These are phyloP conservation scores for Carassius gibelio DNA, from an alignment of 2,113 vertebrate species.

Conservation along the genomic window DNA sequence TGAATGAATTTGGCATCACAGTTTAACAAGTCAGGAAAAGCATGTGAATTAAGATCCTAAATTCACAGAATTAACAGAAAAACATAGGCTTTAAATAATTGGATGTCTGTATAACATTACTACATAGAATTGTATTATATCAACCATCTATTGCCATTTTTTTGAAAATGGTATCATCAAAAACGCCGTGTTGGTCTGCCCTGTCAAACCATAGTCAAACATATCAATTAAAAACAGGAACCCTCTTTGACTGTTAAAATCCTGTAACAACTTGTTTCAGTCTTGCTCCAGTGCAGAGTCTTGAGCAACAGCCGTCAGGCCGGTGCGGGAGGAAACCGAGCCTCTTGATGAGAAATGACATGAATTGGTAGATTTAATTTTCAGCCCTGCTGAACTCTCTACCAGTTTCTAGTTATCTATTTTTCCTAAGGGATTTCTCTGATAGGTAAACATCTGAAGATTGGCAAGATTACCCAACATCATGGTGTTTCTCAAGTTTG, in stretches of 20 bases:
- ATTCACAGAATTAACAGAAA: background rate
- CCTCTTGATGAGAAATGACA: conserved; percentile 29
- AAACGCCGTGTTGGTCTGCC: background rate
- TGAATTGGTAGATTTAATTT: conserved; percentile 32
- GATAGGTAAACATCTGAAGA: conserved; percentile 39
- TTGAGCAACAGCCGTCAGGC: conserved; percentile 45
- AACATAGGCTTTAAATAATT: background rate
- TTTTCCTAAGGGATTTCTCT: background rate
- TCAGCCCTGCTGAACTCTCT: conserved; percentile 32
- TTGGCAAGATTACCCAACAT: background rate
- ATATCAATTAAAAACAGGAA: conserved; percentile 59
- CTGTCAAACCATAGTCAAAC: conserved; percentile 35
- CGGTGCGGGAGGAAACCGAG: conserved; percentile 40
- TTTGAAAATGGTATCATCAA: background rate
- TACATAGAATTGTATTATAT: background rate
- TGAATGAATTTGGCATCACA: conserved; percentile 60
- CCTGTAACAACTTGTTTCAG: conserved; percentile 57
- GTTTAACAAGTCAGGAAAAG: conserved; percentile 44
- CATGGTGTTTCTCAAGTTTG: no score
- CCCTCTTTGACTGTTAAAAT: conserved; percentile 59
- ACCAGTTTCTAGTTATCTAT: background rate
- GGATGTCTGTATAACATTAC: background rate
- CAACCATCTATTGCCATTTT: background rate
- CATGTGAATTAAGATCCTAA: background rate
- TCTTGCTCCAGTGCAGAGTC: conserved; percentile 55